Evolutionary conservation across 2,888 invertebrate genomes (phyloP), one percentile per base, ranked within the genome.

Genomic region (Oscheius sp.): DNA sequence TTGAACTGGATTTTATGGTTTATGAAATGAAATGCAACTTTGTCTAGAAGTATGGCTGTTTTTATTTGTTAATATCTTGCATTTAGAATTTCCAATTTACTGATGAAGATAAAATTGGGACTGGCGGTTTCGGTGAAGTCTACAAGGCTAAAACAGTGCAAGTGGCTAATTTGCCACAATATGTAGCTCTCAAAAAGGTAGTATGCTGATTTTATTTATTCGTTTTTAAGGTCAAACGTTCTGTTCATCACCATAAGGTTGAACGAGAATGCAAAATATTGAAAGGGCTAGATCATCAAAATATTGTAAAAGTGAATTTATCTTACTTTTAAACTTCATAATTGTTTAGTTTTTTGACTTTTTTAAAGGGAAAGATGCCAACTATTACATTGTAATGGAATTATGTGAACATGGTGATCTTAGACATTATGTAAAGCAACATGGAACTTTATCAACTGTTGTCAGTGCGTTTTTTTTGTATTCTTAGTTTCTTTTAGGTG

Each of bases 151-250:
- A 32, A 44, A 8, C 28, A 8, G 6, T 1, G 14, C 4, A 8
- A 14, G n/a, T 62, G 28, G 44, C 67, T 14, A 70, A 66, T 47
- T 68, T 72, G 65, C 70, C 68, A 20, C 64, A 70, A 12, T 70
- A 65, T n/a, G 73, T 76, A n/a, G 76, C 76, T 14, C 65, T 76
- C 24, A 76, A 76, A 44, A 74, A 74, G 68, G 75, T 74, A n/a
- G n/a, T n/a, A n/a, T n/a, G n/a, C n/a, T n/a, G n/a, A n/a, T n/a
- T n/a, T n/a, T n/a, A n/a, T n/a, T n/a, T n/a, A n/a, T n/a, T n/a
- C n/a, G n/a, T n/a, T n/a, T n/a, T n/a, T n/a, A n/a, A n/a, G n/a
- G n/a, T n/a, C n/a, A n/a, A n/a, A n/a, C n/a, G n/a, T n/a, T n/a
- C n/a, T n/a, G n/a, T n/a, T n/a, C n/a, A n/a, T n/a, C n/a, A n/a